Conservation (phyloP, 37 sponge, comb jelly and placozoan species). For the Beroe forskalii region DNA sequence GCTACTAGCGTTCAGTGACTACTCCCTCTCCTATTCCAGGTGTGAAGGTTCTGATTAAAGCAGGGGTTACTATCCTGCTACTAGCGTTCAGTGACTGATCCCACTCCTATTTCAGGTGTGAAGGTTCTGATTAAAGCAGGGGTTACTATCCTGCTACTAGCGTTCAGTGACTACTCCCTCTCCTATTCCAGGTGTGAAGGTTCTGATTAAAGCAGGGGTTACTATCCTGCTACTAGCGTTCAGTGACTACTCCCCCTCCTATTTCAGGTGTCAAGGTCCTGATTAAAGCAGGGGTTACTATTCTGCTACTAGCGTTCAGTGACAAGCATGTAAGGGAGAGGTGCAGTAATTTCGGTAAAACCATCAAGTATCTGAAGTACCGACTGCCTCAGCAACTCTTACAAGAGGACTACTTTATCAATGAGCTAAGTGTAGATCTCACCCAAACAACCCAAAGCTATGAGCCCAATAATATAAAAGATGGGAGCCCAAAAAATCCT, state of each 20-base stretch:
- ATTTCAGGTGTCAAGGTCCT: conserved; percentile 75
- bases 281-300: conserved; percentile 78
- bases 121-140: conserved; percentile 82
- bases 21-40: too few species aligned
- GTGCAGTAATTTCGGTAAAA: conserved; percentile 38
- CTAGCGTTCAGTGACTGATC: conserved; percentile 74
- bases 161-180: too few species aligned
- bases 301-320: conserved; percentile 75
- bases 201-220: conserved; percentile 80
- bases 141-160: conserved; percentile 75
- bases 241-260: too few species aligned
- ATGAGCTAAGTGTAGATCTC: neutral
- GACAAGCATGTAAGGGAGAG: conserved; percentile 67
- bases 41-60: too few species aligned
- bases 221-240: conserved; percentile 79
- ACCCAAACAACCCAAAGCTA: neutral
- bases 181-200: conserved; percentile 69
- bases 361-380: conserved; percentile 43
- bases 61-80: conserved; percentile 77
- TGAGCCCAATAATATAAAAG: too few species aligned
- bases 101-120: conserved; percentile 65
- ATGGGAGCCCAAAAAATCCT: too few species aligned
- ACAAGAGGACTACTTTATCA: conserved; percentile 30
- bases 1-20: conserved; percentile 71
- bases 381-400: neutral